These are phyloP conservation scores for Darwinula stevensoni DNA, from an alignment of 2,888 invertebrate genomes.

Conservation along the genomic window DNA sequence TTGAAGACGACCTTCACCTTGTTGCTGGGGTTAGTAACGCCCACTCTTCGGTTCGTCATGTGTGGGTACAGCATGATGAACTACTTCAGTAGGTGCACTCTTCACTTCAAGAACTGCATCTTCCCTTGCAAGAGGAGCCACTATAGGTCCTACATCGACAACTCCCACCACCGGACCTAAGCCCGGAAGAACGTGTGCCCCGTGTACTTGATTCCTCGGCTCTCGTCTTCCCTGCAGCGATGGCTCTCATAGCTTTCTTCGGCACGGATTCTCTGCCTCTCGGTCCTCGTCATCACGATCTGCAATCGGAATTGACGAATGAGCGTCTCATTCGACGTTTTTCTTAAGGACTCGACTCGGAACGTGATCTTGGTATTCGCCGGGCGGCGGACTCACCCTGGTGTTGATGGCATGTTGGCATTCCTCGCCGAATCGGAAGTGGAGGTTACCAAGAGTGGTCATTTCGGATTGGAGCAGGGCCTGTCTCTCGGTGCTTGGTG, in stretches of 20 bases:
- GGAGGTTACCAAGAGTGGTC: not conserved
- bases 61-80: slow-evolving; percentile 5
- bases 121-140: not conserved
- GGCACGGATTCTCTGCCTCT: not conserved
- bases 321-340: too few species aligned
- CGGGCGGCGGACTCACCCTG: too few species aligned
- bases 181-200: too few species aligned
- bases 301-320: not conserved
- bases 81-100: too few species aligned
- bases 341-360: too few species aligned
- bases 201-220: not conserved
- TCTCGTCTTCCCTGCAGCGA: not conserved
- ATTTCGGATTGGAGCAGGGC: not conserved
- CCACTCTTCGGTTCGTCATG: slow-evolving; percentile 7
- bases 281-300: not conserved
- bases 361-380: too few species aligned
- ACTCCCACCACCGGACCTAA: too few species aligned
- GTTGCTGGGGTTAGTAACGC: slow-evolving; percentile 7
- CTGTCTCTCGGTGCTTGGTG: not conserved
- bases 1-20: slow-evolving; percentile 7
- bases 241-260: not conserved
- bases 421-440: not conserved
- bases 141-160: too few species aligned
- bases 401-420: not conserved
- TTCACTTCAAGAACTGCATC: too few species aligned